These are phyloP conservation scores for Rostratula benghalensis DNA, from an alignment of 2,113 vertebrate genomes.

Conservation along the genomic window DNA sequence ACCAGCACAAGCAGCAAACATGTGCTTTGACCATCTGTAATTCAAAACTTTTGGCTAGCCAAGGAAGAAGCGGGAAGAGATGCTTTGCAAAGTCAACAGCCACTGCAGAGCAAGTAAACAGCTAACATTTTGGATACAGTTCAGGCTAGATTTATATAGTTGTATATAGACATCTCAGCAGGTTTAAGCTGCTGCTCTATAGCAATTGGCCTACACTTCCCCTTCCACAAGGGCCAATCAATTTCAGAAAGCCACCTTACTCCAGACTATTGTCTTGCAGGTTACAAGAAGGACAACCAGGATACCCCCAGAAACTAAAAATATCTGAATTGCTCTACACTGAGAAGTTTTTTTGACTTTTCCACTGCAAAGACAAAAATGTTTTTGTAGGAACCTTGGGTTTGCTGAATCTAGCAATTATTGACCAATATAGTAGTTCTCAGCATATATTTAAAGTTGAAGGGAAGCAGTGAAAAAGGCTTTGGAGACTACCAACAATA, in stretches of 20 bases:
- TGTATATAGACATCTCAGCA: not conserved
- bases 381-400: not conserved
- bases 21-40: not conserved
- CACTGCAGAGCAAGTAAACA: not conserved
- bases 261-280: not conserved
- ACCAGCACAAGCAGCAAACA: not conserved
- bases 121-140: not conserved
- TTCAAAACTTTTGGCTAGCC: not conserved
- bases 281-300: not conserved
- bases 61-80: not conserved
- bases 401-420: conserved; percentile 33
- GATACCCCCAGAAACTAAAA: not conserved
- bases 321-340: not conserved
- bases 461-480: not conserved
- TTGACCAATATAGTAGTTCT: conserved; percentile 28
- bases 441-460: not conserved
- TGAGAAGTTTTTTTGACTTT: not conserved
- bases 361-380: not conserved
- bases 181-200: not conserved
- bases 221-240: not conserved
- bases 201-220: not conserved
- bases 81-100: not conserved
- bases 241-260: not conserved
- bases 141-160: accelerated
- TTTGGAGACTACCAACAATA: not conserved